phyloP scores from a whole-genome alignment of 2,113 vertebrate genomes.

The Seriola dumerili region DNA sequence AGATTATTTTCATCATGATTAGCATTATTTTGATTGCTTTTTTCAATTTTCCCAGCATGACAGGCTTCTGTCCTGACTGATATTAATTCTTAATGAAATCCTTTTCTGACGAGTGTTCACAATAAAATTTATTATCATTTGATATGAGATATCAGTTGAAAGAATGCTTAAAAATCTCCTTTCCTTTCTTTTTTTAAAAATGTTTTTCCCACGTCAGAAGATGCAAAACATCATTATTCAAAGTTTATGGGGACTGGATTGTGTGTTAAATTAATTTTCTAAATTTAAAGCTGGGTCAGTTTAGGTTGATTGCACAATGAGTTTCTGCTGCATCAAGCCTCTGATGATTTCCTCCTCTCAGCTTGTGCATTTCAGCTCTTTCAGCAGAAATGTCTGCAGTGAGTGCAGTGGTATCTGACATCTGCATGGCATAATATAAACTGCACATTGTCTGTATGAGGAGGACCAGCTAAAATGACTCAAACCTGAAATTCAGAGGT shows the following conservation, averaged over 20 bases:
- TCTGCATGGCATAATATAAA: neutral
- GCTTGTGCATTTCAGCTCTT: slow-evolving; percentile 1
- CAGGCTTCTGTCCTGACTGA: neutral
- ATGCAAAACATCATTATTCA: neutral
- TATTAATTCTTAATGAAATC: neutral
- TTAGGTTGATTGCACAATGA: neutral
- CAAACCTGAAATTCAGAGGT: neutral
- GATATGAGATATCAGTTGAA: too few relatives aligned
- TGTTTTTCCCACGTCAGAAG: neutral
- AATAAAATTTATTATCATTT: too few relatives aligned
- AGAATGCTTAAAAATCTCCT: too few relatives aligned
- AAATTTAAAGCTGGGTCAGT: slow-evolving; percentile 5
- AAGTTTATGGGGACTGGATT: neutral
- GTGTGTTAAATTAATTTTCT: neutral
- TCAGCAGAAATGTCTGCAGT: slow-evolving; percentile 15
- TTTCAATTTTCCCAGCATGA: neutral
- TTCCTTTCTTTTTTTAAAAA: too few relatives aligned
- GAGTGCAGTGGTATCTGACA: slow-evolving; percentile 22
- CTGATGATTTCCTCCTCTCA: neutral
- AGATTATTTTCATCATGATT: neutral
- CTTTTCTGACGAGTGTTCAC: neutral
- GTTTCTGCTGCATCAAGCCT: neutral
- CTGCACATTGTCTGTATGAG: neutral
- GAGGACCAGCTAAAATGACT: slow-evolving; percentile 6
- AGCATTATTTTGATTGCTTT: neutral